Base-by-base conservation (phyloP, 2,797 vertebrate genomes). In the Poecilia wingei region DNA sequence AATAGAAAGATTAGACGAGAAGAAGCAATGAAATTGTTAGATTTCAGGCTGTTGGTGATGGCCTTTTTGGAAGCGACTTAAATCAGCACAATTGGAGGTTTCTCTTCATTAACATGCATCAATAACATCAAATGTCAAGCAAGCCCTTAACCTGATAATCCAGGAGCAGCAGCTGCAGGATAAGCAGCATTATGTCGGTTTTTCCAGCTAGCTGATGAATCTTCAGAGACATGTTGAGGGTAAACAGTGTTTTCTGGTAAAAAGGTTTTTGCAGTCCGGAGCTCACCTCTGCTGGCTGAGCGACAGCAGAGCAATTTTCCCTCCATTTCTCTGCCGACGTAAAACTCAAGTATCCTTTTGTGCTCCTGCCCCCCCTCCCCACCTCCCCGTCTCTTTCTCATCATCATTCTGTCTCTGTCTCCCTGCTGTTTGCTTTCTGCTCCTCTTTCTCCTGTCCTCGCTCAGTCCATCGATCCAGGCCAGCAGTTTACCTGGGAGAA, bases 401-500 rank as follows among this genome's bases (percentile, higher is more conserved):
- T 70, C 41, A 45, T 70, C 41, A 69, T 76, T 25, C 74, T 51
- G 46, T 43, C 49, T 25, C 79, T 81, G 46, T 61, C 68, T 70
- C 64, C 78, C 49, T 47, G 33, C 68, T 70, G 41, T 70, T 45
- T 70, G 39, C 64, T 43, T 68, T 68, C 22, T 41, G 36, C 39
- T 68, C 39, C 64, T 39, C 75, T 51, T 18, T 16, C 20, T 4
- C 59, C 47, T 71, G 45, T 64, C 45, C 33, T 39, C 78, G 83
- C 78, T n/a, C 91, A 99, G 98, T 99, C 98, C 86, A 97, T 99
- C 85, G 98, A 99, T 90, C 98, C 98, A 0, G 97, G 97, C 68
- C 98, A 99, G 92, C 98, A 99, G 94, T 99, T 99, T 93, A 99
- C 98, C 0, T 99, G 98, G 98, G 98, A 99, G 94, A 97, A 99